Conservation (phyloP, 2,888 invertebrate genomes). For the Drosophila koepferae region DNA sequence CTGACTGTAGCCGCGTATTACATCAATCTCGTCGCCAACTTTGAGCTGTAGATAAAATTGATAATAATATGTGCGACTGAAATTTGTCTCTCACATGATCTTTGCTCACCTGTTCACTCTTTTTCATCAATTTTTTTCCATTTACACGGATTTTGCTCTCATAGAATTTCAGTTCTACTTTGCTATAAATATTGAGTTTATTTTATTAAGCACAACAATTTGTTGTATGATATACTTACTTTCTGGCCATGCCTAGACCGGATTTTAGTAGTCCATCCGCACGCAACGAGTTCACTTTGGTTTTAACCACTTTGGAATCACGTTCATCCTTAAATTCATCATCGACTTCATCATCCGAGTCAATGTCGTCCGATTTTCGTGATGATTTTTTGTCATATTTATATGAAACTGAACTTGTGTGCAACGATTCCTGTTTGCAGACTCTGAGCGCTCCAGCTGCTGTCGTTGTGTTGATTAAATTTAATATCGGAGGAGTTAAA, state of each 20-base stretch:
- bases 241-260: constrained; percentile 90
- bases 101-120: constrained; percentile 88
- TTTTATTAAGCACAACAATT: neutral
- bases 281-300: constrained; percentile 89
- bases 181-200: constrained; percentile 86
- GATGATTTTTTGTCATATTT: constrained; percentile 77
- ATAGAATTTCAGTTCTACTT: constrained; percentile 92
- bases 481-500: constrained; percentile 6
- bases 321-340: constrained; percentile 86
- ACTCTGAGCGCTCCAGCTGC: neutral
- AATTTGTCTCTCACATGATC: neutral
- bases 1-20: constrained; percentile 89
- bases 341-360: constrained; percentile 86
- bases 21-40: constrained; percentile 91
- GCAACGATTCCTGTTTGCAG: constrained; percentile 22
- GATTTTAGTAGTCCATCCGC: constrained; percentile 90
- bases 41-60: constrained; percentile 86
- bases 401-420: constrained; percentile 33
- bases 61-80: neutral
- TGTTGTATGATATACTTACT: constrained; percentile 86
- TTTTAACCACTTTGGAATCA: constrained; percentile 89
- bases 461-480: constrained; percentile 13
- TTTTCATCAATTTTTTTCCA: constrained; percentile 91
- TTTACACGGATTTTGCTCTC: constrained; percentile 92
- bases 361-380: constrained; percentile 82